phyloP scores from a whole-genome alignment of 2,797 vertebrate genomes.

The Chaenodraco wilsoni region DNA sequence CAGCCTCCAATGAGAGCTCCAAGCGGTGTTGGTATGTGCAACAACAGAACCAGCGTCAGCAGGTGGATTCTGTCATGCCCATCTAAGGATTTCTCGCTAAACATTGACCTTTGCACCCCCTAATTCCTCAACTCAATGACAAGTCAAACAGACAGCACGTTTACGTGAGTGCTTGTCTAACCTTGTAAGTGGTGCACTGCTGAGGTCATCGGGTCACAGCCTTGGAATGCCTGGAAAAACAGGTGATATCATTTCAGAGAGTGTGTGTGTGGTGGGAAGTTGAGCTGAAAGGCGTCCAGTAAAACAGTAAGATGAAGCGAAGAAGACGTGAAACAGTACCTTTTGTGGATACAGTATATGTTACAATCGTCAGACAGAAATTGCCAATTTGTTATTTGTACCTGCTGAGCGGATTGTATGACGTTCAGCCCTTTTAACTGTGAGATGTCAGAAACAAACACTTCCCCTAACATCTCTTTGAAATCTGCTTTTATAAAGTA shows the following conservation, averaged over 20 bases:
- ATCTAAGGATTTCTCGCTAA: slow-evolving; percentile 32
- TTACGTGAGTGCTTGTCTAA: slow-evolving; percentile 49
- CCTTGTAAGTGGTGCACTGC: slow-evolving; percentile 50
- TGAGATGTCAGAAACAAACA: slow-evolving; percentile 32
- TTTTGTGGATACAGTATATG: neutral
- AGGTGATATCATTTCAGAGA: slow-evolving; percentile 26
- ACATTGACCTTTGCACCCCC: slow-evolving; percentile 46
- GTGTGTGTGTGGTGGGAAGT: neutral
- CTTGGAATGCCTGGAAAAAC: slow-evolving; percentile 58
- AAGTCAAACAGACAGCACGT: slow-evolving; percentile 50
- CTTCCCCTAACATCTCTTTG: neutral
- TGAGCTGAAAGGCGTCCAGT: neutral
- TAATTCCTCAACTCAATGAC: slow-evolving; percentile 54
- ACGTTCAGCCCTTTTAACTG: neutral
- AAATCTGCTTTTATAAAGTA: neutral
- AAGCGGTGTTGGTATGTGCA: neutral
- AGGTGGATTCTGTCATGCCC: slow-evolving; percentile 50
- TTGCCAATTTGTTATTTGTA: too few relatives aligned
- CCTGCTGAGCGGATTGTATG: neutral
- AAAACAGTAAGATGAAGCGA: neutral
- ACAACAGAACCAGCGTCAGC: slow-evolving; percentile 1
- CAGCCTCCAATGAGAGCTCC: neutral
- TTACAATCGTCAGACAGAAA: neutral
- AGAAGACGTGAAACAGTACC: neutral
- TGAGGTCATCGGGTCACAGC: slow-evolving; percentile 48